Base-by-base conservation (phyloP, 2,888 invertebrate species). In the Epsilonema sp. region DNA sequence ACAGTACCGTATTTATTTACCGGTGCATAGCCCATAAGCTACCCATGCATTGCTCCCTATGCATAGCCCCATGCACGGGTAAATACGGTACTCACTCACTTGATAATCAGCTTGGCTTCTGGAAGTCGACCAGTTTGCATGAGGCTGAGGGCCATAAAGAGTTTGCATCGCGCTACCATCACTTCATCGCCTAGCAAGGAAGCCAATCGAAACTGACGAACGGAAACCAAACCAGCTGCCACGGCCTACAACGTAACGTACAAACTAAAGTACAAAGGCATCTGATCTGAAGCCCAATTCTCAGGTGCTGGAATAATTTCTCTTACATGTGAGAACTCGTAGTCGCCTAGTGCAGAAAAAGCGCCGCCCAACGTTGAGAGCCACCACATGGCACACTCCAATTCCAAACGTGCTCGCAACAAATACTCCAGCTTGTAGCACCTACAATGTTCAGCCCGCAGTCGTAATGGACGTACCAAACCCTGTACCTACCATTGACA, bases 311-410 rank as follows among this genome's bases (percentile, higher is more conserved):
- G n/a, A n/a, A n/a, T n/a, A n/a, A n/a, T n/a, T n/a, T n/a, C n/a
- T n/a, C n/a, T n/a, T n/a, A n/a, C n/a, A n/a, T n/a, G n/a, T n/a
- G n/a, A n/a, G n/a, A n/a, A n/a, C n/a, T n/a, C 80, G 60, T 82
- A 78, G 63, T 92, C 90, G 1, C 92, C 94, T 46, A 94, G 72
- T 1, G 90, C 83, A 2, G 92, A 92, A 67, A 83, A 92, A 1
- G 87, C 92, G 42, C 92, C 92, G 2, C 92, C 94, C 19, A 94
- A 73, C 1, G 94, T 92, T 21, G 90, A 92, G 23, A 94, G 68
- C 86, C 89, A 89, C 20, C 87, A 86, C 73, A 90, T 77, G 25
- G 82, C 75, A 68, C 80, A 75, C 56, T 85, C 84, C 56, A 82
- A 69, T 67, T 85, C 83, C 11, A 58, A 48, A 46, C 49, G 46